phyloP scores from a whole-genome alignment of 1,140 invertebrate species.

The Hypothenemus hampei region DNA sequence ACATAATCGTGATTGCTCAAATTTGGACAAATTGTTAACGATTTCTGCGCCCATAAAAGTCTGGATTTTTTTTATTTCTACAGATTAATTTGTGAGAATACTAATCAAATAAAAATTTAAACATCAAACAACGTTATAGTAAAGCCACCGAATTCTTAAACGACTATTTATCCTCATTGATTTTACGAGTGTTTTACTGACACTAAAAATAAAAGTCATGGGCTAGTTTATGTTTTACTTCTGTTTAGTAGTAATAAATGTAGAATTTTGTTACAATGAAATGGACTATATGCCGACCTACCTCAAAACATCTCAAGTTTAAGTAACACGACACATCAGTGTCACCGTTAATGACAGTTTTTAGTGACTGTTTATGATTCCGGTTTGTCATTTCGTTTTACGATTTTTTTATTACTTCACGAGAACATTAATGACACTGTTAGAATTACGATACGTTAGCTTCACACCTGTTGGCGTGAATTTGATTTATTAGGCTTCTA shows the following conservation, averaged over 20 bases:
- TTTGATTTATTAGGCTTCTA: too few species aligned
- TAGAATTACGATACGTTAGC: too few species aligned
- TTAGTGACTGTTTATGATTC: constrained; percentile 45
- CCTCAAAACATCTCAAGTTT: constrained; percentile 36
- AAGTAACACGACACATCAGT: constrained; percentile 30
- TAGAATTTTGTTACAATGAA: constrained; percentile 45
- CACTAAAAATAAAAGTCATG: constrained; percentile 46
- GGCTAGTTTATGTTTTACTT: constrained; percentile 47
- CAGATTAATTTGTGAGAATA: too few species aligned
- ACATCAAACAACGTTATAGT: too few species aligned
- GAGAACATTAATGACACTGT: constrained; percentile 20
- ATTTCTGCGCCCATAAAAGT: too few species aligned
- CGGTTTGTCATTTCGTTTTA: constrained; percentile 36
- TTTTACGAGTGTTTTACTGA: constrained; percentile 46
- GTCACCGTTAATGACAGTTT: constrained; percentile 44
- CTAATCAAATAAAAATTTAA: too few species aligned
- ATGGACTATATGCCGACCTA: constrained; percentile 39
- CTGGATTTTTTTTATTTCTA: too few species aligned
- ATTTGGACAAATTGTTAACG: too few species aligned
- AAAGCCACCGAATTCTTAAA: too few species aligned
- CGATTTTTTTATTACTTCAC: constrained; percentile 32
- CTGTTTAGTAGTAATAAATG: constrained; percentile 46
- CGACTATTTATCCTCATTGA: constrained; percentile 41
- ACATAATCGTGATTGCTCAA: too few species aligned
- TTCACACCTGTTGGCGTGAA: too few species aligned